phyloP scores from a whole-genome alignment of 2,113 vertebrate genomes.

The Falcunculus frontatus region DNA sequence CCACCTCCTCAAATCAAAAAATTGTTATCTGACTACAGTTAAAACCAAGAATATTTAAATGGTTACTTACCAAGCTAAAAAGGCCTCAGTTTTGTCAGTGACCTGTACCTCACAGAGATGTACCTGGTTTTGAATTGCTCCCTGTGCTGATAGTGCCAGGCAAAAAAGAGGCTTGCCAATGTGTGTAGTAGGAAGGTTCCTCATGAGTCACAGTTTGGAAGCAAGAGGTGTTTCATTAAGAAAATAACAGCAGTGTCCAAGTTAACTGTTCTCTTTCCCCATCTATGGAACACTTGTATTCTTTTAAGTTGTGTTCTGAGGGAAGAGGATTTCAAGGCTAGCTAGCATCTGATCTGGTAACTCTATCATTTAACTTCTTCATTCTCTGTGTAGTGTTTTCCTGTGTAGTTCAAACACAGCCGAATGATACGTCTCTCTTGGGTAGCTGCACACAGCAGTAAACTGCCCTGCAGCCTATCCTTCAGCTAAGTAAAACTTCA shows the following conservation, averaged over 20 bases:
- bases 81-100: neutral
- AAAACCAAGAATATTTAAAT: neutral
- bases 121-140: neutral
- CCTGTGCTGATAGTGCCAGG: neutral
- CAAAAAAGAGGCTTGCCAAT: neutral
- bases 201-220: neutral
- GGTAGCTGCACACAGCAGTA: slow-evolving; percentile 16
- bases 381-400: slow-evolving; percentile 15
- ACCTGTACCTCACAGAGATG: neutral
- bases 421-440: neutral
- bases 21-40: neutral
- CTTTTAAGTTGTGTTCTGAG: neutral
- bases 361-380: neutral
- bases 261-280: neutral
- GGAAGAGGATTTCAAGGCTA: neutral
- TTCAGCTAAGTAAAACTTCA: slow-evolving; percentile 16
- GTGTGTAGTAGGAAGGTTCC: neutral
- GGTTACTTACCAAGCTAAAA: neutral
- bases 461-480: slow-evolving; percentile 8
- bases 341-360: neutral
- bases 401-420: slow-evolving; percentile 9
- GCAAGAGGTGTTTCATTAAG: neutral
- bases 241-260: neutral
- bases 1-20: neutral
- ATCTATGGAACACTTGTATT: neutral